phyloP scores from a whole-genome alignment of 2,797 vertebrate species.

The Triplophysa bombifrons region DNA sequence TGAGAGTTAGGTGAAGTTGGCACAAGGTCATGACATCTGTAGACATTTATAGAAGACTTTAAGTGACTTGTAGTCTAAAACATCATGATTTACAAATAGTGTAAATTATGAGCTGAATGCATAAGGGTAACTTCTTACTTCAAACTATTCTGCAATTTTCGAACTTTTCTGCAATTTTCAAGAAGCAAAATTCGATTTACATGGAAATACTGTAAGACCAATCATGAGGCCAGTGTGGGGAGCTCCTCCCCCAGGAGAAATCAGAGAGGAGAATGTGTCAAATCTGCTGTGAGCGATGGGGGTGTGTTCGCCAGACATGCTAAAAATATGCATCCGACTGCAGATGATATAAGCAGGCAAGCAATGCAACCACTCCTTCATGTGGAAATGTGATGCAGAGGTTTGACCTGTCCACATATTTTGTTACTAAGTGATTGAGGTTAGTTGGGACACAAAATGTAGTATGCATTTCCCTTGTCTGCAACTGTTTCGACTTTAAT shows the following conservation, averaged over 20 bases:
- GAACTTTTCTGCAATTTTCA: background rate
- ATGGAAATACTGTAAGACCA: background rate
- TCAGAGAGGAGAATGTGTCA: conserved; percentile 27
- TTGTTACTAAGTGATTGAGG: conserved; percentile 59
- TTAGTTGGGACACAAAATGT: conserved; percentile 39
- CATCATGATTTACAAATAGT: background rate
- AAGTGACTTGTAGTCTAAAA: background rate
- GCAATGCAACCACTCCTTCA: conserved; percentile 42
- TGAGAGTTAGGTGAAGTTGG: conserved; percentile 26
- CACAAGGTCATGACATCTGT: conserved; percentile 22
- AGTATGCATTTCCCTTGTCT: conserved; percentile 47
- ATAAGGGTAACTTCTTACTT: background rate
- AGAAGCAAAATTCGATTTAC: background rate
- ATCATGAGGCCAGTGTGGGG: conserved; percentile 24
- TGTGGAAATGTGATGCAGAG: conserved; percentile 59
- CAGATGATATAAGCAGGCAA: conserved; percentile 45
- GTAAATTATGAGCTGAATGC: background rate
- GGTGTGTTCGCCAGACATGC: conserved; percentile 38
- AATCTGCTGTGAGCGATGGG: conserved; percentile 39
- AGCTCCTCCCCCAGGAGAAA: conserved; percentile 45
- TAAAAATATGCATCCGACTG: conserved; percentile 60
- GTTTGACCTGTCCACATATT: conserved; percentile 57
- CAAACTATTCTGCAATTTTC: background rate
- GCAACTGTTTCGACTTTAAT: background rate
- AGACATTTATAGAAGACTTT: conserved; percentile 14